Percentiles rank a stretch among this genome's conserved stretches.
Evolutionary conservation across 2,113 vertebrate species (phyloP).

Genomic region (Larimichthys polyactis): DNA sequence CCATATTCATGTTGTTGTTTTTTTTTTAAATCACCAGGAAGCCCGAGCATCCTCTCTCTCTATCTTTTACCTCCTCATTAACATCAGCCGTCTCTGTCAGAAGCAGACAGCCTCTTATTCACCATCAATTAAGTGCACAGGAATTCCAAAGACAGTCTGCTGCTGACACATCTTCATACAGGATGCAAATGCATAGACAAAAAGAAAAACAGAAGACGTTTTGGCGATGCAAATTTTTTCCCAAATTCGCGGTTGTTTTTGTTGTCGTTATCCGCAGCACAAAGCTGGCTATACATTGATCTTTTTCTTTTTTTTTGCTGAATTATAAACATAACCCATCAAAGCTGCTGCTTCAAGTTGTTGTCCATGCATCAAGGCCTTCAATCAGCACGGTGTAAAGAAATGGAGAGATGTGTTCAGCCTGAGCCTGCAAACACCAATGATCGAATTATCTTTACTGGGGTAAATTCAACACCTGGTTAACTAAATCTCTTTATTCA

Average conservation of each 20-base stretch:
- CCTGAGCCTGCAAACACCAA: no score
- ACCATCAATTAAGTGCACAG: constrained; percentile 72
- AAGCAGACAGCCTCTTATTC: constrained; percentile 68
- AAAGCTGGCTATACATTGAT: constrained; percentile 70
- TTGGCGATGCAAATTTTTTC: constrained; percentile 71
- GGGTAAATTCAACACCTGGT: background rate
- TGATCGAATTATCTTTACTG: background rate
- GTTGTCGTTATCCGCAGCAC: constrained; percentile 53
- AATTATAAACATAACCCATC: constrained; percentile 72
- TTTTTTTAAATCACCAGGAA: constrained; percentile 68
- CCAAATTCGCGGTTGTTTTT: constrained; percentile 20
- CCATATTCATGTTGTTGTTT: constrained; percentile 62
- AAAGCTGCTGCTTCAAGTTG: constrained; percentile 48
- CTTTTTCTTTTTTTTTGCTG: constrained; percentile 50
- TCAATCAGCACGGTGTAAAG: constrained; percentile 13
- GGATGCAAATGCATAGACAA: constrained; percentile 40
- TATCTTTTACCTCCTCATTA: constrained; percentile 71
- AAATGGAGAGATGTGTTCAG: background rate
- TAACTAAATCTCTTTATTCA: no score
- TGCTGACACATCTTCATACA: constrained; percentile 67
- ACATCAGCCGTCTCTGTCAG: constrained; percentile 65
- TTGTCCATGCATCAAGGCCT: constrained; percentile 52
- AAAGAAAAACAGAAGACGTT: constrained; percentile 11
- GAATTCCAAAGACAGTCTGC: constrained; percentile 48
- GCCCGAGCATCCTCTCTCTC: constrained; percentile 46